Conservation (phyloP, 2,113 vertebrate genomes). For the Hyperopisus bebe region DNA sequence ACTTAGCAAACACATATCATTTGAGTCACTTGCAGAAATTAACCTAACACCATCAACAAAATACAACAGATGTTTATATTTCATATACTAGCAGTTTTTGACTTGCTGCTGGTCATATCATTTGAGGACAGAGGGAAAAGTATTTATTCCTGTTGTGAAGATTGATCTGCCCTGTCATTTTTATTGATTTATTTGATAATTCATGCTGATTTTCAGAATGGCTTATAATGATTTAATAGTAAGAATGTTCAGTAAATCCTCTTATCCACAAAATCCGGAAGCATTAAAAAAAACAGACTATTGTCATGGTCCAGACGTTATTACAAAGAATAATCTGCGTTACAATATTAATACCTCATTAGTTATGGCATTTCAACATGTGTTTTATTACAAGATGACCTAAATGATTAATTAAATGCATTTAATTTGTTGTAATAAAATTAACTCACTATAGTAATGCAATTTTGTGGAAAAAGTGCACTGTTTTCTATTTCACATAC, state of each 20-base stretch:
- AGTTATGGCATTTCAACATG: neutral
- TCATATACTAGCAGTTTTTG: neutral
- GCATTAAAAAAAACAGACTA: neutral
- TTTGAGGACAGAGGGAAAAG: neutral
- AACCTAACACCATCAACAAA: neutral
- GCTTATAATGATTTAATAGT: neutral
- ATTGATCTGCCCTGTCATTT: neutral
- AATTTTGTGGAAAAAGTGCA: slow-evolving; percentile 25
- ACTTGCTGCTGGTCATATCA: neutral
- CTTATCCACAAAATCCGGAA: neutral
- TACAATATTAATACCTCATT: neutral
- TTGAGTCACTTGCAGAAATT: neutral
- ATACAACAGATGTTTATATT: neutral
- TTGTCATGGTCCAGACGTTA: neutral
- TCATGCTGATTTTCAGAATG: neutral
- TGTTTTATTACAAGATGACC: neutral
- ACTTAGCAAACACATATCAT: neutral
- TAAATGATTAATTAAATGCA: slow-evolving; percentile 31
- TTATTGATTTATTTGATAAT: neutral
- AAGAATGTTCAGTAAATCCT: neutral
- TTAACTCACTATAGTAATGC: slow-evolving; percentile 24
- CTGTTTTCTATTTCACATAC: slow-evolving; percentile 14
- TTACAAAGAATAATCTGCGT: neutral
- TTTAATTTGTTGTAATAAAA: slow-evolving; percentile 47
- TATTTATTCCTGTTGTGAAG: neutral